phyloP scores from a whole-genome alignment of 2,888 invertebrate genomes.

The Clivina fossor region DNA sequence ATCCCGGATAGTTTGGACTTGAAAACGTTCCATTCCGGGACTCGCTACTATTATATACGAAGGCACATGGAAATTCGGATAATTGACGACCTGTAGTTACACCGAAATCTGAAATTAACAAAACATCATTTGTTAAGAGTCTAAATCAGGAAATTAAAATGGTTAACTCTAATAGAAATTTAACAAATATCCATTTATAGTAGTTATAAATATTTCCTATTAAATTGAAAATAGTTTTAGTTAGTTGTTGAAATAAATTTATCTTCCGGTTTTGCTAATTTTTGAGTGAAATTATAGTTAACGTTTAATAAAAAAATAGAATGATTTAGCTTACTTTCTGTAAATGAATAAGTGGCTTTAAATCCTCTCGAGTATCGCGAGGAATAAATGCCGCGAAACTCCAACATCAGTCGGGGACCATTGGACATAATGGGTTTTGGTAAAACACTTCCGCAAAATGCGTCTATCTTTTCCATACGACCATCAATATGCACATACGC shows the following conservation, averaged over 20 bases:
- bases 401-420: slow-evolving; percentile 80
- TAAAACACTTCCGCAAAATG: slow-evolving; percentile 79
- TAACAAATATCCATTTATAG: too few relatives aligned
- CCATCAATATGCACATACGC: slow-evolving; percentile 82
- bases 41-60: slow-evolving; percentile 83
- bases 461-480: slow-evolving; percentile 81
- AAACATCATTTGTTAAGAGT: too few relatives aligned
- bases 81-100: slow-evolving; percentile 80
- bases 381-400: slow-evolving; percentile 79
- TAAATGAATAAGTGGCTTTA: slow-evolving; percentile 84
- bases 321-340: slow-evolving; percentile 72
- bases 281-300: too few relatives aligned
- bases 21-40: slow-evolving; percentile 78
- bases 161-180: too few relatives aligned
- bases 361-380: slow-evolving; percentile 82
- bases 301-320: background rate
- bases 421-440: slow-evolving; percentile 93
- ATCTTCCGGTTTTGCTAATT: too few relatives aligned
- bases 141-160: too few relatives aligned
- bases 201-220: too few relatives aligned
- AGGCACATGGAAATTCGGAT: slow-evolving; percentile 79
- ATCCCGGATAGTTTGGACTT: slow-evolving; percentile 89
- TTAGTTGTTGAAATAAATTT: too few relatives aligned
- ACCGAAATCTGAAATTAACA: slow-evolving; percentile 86
- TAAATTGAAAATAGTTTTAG: too few relatives aligned